A percentile compares a stretch with the other conserved stretches of the same genome.
These are phyloP conservation scores for Triplophysa rosa DNA, from an alignment of 2,113 vertebrate genomes.

Conservation along the genomic window DNA sequence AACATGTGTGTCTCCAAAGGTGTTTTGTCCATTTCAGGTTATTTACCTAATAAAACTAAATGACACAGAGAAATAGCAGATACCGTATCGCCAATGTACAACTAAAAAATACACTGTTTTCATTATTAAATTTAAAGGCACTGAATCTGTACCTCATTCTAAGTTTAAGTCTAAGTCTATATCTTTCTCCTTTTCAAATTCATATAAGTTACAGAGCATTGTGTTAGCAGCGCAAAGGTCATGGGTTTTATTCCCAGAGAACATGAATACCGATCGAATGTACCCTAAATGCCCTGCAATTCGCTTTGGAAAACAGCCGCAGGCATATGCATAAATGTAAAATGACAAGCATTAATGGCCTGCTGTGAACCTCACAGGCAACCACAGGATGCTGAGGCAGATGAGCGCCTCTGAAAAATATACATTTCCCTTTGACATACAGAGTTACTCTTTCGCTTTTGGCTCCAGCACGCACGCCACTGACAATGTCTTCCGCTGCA, in stretches of 20 bases:
- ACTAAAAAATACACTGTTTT: too few species aligned
- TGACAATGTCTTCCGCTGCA: slow-evolving; percentile 4
- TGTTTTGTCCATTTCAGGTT: not conserved
- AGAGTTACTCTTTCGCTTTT: slow-evolving; percentile 3
- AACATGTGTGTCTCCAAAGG: not conserved
- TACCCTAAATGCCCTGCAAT: too few species aligned
- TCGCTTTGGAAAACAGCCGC: not conserved
- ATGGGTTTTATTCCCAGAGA: too few species aligned
- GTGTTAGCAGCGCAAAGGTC: too few species aligned
- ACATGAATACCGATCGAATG: too few species aligned
- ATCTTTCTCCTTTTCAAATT: too few species aligned
- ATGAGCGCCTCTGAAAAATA: not conserved
- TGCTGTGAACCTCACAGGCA: not conserved
- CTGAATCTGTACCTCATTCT: too few species aligned
- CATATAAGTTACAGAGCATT: too few species aligned
- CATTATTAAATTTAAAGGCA: too few species aligned
- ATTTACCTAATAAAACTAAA: not conserved
- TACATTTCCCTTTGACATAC: not conserved
- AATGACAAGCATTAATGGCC: not conserved
- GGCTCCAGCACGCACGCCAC: not conserved
- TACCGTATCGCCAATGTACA: not conserved
- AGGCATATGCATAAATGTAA: not conserved
- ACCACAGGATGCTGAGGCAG: slow-evolving; percentile 19
- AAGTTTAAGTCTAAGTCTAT: too few species aligned
- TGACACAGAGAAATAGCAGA: not conserved